Evolutionary conservation across 2,797 vertebrate species (phyloP), one percentile per base, ranked within the genome.

Genomic region (Enteromius viviparus): DNA sequence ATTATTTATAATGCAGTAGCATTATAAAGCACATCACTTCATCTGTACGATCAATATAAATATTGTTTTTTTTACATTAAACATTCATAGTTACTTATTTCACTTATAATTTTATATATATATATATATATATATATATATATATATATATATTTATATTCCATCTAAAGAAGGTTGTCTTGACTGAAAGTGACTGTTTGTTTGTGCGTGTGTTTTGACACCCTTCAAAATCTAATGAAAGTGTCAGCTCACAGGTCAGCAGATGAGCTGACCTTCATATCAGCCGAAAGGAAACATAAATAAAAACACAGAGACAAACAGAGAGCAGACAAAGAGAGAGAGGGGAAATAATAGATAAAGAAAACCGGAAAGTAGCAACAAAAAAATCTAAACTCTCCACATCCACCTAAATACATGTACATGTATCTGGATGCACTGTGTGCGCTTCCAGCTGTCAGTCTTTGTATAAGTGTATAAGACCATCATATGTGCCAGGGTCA

Each of bases 1-100:
- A 76, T 71, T 34, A 72, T 78, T 70, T 82, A 85, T 82, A 85
- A 58, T 85, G 80, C 42, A 76, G 32, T 2, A 76, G 32, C 37
- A 70, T 51, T 76, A 42, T 64, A 23, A 62, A 53, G n/a, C 15
- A 81, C n/a, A 81, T 42, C 2, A 32, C 37, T 60, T 62, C n/a
- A 72, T 68, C 53, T 70, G 21, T 53, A 15, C 29, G 66, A 74
- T 82, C 79, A 85, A 81, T 78, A 82, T 66, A 11, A 82, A 82
- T 45, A 58, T 66, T 78, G 66, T 26, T 26, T 58, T 11, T 47
- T 17, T 65, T 21, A 26, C 23, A 66, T 78, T 21, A 82, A 74
- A 74, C 9, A 78, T 65, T 58, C 6, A 78, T 65, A 23, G 12
- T 65, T 47, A 65, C 11, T 19, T 68, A 23, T 26, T 69, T 40